Percentiles rank a stretch among this genome's conserved stretches.
These are phyloP conservation scores for Acropternis orthonyx DNA, from an alignment of 2,797 vertebrate genomes.

Conservation along the genomic window DNA sequence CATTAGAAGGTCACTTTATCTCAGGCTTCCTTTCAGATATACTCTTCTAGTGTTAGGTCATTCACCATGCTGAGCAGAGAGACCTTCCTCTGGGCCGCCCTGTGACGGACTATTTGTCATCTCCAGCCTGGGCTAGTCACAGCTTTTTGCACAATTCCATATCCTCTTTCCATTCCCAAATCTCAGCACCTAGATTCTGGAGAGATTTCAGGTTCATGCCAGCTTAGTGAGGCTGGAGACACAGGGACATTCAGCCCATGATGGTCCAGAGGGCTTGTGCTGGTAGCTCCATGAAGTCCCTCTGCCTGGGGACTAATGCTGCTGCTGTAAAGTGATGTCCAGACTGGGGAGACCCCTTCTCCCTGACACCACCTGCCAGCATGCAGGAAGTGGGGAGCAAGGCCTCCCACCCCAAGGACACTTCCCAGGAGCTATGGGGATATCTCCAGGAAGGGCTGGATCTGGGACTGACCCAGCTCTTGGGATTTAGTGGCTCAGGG, in stretches of 20 bases:
- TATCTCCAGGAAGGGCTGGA: background rate
- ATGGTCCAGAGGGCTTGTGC: background rate
- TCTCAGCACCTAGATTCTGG: background rate
- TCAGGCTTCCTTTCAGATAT: background rate
- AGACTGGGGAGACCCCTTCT: background rate
- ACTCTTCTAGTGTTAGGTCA: background rate
- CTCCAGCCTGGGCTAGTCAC: background rate
- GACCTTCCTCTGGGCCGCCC: background rate
- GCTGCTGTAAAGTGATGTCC: background rate
- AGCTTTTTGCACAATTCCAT: background rate
- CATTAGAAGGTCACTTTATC: background rate
- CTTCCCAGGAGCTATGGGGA: background rate
- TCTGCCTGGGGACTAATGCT: background rate
- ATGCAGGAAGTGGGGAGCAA: background rate
- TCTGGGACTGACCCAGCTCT: accelerated
- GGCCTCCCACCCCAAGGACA: accelerated
- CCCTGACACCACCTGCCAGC: background rate
- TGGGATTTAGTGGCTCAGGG: accelerated
- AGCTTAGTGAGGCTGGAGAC: background rate
- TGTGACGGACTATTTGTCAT: background rate
- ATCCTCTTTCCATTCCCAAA: background rate
- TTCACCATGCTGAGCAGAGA: background rate
- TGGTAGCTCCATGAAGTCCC: background rate
- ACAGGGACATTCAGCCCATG: background rate
- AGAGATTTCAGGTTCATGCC: background rate